Evolutionary conservation across 2,113 vertebrate species (phyloP).

Genomic region (Nerophis ophidion): DNA sequence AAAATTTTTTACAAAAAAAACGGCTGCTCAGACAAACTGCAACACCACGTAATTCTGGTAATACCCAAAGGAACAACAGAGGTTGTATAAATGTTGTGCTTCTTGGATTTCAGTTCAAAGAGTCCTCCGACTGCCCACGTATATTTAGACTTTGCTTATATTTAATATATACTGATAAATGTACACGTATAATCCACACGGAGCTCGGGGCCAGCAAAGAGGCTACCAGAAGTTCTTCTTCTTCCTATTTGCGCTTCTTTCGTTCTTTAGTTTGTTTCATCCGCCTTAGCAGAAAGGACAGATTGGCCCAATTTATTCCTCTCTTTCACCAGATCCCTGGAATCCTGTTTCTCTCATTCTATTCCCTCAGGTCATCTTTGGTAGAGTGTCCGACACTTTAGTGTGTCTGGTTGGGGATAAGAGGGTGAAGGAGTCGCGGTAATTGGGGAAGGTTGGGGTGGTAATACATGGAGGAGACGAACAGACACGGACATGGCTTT

Average conservation of each 20-base stretch:
- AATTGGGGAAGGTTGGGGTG: conserved; percentile 8
- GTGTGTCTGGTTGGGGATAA: conserved; percentile 59
- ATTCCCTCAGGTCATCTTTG: conserved; percentile 74
- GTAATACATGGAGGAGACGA: conserved; percentile 26
- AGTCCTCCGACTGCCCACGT: conserved; percentile 50
- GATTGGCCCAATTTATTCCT: conserved; percentile 14
- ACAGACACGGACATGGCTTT: conserved; percentile 30
- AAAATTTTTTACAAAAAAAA: conserved; percentile 55
- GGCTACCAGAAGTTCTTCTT: conserved; percentile 36
- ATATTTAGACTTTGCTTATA: conserved; percentile 65
- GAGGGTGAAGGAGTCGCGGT: conserved; percentile 11
- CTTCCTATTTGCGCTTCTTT: conserved; percentile 39
- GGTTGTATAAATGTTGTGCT: conserved; percentile 78
- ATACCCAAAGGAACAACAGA: conserved; percentile 64
- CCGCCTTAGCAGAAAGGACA: conserved; percentile 20
- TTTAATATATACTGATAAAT: conserved; percentile 73
- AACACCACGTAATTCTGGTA: conserved; percentile 63
- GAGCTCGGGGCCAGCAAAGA: conserved; percentile 48
- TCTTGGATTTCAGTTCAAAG: conserved; percentile 69
- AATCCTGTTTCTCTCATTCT: conserved; percentile 42
- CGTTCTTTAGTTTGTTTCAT: conserved; percentile 21
- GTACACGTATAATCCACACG: conserved; percentile 65
- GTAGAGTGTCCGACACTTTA: conserved; percentile 76
- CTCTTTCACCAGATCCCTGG: conserved; percentile 29
- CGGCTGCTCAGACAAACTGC: conserved; percentile 57